Evolutionary conservation across 2,888 invertebrate genomes (phyloP).

Genomic region (Slavum lentiscoides): DNA sequence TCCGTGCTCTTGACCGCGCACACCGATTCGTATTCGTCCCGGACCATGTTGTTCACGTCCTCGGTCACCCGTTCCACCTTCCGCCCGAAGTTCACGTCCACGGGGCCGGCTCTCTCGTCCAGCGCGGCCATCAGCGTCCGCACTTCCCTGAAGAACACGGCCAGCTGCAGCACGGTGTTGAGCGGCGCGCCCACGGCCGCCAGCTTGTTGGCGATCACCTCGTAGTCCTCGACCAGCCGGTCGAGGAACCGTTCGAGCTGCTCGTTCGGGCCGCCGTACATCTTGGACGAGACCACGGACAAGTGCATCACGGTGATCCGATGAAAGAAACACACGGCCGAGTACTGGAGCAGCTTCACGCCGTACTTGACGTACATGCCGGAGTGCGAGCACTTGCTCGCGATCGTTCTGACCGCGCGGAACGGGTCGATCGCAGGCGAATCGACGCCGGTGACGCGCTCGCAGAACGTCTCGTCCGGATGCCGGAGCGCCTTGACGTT

Average conservation of each 20-base stretch:
- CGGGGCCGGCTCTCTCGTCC: no score
- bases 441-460: neutral
- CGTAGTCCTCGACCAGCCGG: neutral
- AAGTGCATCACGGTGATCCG: neutral
- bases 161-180: neutral
- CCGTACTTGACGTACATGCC: constrained; percentile 15
- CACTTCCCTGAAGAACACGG: neutral
- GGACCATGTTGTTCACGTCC: neutral
- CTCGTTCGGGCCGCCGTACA: neutral
- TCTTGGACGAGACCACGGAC: neutral
- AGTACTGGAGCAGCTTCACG: neutral
- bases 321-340: neutral
- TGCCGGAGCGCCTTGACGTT: no score
- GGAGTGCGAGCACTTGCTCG: neutral
- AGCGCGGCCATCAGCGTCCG: neutral
- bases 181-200: neutral
- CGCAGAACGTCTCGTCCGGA: neutral
- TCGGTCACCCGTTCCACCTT: neutral
- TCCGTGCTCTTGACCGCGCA: neutral
- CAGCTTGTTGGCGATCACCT: neutral
- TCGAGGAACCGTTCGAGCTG: neutral
- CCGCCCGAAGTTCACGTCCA: no score
- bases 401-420: neutral
- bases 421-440: neutral
- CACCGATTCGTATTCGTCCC: neutral